Base-by-base conservation (phyloP, 2,113 vertebrate species). In the Bufo bufo region DNA sequence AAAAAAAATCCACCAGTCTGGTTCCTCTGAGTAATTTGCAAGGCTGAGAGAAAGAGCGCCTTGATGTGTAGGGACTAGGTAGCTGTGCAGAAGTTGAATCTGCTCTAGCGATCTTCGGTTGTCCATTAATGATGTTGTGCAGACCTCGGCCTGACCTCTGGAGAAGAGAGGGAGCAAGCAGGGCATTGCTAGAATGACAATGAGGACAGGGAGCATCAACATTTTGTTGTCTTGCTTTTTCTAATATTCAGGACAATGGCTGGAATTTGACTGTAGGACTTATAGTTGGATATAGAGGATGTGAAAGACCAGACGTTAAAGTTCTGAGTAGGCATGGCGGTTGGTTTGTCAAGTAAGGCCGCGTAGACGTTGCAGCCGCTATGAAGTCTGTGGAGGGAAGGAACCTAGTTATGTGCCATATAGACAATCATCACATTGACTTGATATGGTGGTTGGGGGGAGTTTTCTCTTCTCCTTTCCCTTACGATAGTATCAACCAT, bases 11-110 rank as follows among this genome's bases (percentile, higher is more conserved):
- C 92, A 91, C 92, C 92, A 95, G 92, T 86, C 91, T 91, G 90
- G 94, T 91, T 95, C 95, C 95, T 95, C 93, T 91, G 94, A 95
- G 96, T 95, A 94, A 95, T 96, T 95, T 95, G 94, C 95, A 95
- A 96, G 93, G 94, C 94, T 94, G 93, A 93, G 77, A 19, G 90
- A 85, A 93, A 85, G 88, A 88, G 85, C 4, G 89, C 91, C 93
- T 93, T 93, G 90, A 91, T 94, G 93, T 92, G 88, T 56, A 10
- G 92, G 92, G 91, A 90, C 84, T 9, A n/a, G 92, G 92, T 75
- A 91, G 77, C 91, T 89, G 6, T 4, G 90, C 92, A 86, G 77
- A 43, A 89, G 92, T 92, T 87, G 92, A 89, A 54, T 88, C 65
- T 1, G 87, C 75, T 75, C 6, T 80, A 90, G 89, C 3, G 83